Evolutionary conservation across 2,797 vertebrate species (phyloP).

Genomic region (Leptoclinus maculatus): DNA sequence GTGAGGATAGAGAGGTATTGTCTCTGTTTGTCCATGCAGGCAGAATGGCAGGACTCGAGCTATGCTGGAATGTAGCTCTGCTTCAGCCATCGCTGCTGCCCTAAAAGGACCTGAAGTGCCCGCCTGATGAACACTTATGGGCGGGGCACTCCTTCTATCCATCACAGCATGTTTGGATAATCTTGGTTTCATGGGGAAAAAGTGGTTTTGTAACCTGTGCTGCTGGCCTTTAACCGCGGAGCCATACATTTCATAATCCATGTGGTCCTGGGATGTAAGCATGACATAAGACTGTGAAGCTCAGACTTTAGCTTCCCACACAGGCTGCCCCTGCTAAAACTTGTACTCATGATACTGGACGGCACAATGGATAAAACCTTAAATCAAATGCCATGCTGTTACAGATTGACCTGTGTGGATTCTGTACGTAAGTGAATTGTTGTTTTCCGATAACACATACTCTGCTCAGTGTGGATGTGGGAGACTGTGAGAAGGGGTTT

Average conservation of each 20-base stretch:
- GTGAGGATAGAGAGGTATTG: slow-evolving; percentile 69
- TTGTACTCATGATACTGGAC: background rate
- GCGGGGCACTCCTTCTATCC: slow-evolving; percentile 36
- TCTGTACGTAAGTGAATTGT: background rate
- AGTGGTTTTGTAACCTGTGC: slow-evolving; percentile 38
- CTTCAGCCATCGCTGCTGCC: slow-evolving; percentile 47
- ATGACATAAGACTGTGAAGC: slow-evolving; percentile 9
- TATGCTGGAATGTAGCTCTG: slow-evolving; percentile 45
- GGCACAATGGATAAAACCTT: background rate
- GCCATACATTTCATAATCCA: slow-evolving; percentile 28
- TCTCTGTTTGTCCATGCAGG: slow-evolving; percentile 59
- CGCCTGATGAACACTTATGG: slow-evolving; percentile 51
- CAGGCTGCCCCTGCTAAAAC: background rate
- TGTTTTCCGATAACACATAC: background rate
- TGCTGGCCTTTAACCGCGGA: slow-evolving; percentile 17
- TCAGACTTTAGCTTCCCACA: slow-evolving; percentile 13
- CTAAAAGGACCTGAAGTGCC: slow-evolving; percentile 69
- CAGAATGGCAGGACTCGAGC: slow-evolving; percentile 51
- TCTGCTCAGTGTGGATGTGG: background rate
- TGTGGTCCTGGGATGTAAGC: slow-evolving; percentile 12
- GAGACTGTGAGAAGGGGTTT: slow-evolving; percentile 15
- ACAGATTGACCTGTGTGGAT: background rate
- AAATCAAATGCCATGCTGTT: background rate
- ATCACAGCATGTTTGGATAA: slow-evolving; percentile 50
- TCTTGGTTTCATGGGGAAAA: slow-evolving; percentile 47